phyloP scores from a whole-genome alignment of 2,888 invertebrate species.

The Plusia festucae region DNA sequence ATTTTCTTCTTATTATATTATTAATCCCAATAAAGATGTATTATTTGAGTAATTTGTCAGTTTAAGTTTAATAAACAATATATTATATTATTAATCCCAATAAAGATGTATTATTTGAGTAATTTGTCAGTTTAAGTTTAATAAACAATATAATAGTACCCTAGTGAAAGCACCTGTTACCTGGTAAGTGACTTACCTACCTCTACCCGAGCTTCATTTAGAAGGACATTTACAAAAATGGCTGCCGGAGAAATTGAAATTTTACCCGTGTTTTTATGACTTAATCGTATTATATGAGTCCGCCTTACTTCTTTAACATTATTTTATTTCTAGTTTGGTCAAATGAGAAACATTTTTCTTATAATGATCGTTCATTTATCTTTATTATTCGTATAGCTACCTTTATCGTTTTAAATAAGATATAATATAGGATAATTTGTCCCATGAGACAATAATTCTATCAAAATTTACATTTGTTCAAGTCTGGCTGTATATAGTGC shows the following conservation, averaged over 20 bases:
- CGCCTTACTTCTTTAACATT: conserved; percentile 7
- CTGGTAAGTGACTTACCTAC: conserved; percentile 11
- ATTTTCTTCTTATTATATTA: not conserved
- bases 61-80: too few species aligned
- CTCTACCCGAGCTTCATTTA: conserved; percentile 25
- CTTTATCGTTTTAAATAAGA: too few species aligned
- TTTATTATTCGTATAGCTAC: too few species aligned
- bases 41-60: too few species aligned
- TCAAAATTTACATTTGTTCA: too few species aligned
- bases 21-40: too few species aligned
- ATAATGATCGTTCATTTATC: not conserved
- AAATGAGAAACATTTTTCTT: not conserved
- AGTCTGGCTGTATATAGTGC: too few species aligned
- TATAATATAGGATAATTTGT: too few species aligned
- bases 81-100: not conserved
- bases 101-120: conserved; percentile 22
- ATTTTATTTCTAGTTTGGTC: not conserved
- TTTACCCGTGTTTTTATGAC: conserved; percentile 14
- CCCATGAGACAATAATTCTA: too few species aligned
- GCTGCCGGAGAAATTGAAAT: conserved; percentile 26
- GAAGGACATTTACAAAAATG: conserved; percentile 31
- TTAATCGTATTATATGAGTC: conserved; percentile 9
- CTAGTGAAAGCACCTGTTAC: conserved; percentile 42
- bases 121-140: conserved; percentile 27
- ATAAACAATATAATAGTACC: conserved; percentile 11